Conservation (phyloP, 2,888 invertebrate genomes). For the Sericinus montela region DNA sequence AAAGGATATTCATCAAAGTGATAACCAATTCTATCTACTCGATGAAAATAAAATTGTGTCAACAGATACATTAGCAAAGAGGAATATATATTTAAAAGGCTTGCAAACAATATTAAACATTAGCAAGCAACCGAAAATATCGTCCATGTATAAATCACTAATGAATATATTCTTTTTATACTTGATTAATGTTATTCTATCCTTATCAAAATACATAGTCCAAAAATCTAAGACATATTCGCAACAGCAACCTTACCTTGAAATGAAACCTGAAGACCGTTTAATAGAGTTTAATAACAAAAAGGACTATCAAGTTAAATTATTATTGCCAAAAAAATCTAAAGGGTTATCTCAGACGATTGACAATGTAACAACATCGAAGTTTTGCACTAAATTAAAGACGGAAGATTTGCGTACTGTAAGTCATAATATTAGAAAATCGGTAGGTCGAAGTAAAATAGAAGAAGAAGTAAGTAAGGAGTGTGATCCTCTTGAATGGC, state of each 20-base stretch:
- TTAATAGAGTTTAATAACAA: too few relatives aligned
- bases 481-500: constrained; percentile 49
- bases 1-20: too few relatives aligned
- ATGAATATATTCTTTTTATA: constrained; percentile 68
- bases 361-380: constrained; percentile 47
- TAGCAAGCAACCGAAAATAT: constrained; percentile 47
- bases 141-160: constrained; percentile 51
- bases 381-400: constrained; percentile 30
- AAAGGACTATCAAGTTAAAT: too few relatives aligned
- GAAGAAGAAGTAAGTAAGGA: constrained; percentile 43
- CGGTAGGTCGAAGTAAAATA: constrained; percentile 49
- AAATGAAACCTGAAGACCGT: not conserved
- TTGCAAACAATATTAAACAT: constrained; percentile 62
- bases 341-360: constrained; percentile 58
- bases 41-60: constrained; percentile 2
- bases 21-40: too few relatives aligned
- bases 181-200: constrained; percentile 70
- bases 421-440: constrained; percentile 34
- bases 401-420: constrained; percentile 31
- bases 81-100: constrained; percentile 52
- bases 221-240: not conserved
- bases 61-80: constrained; percentile 36
- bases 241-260: constrained; percentile 21
- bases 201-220: constrained; percentile 54
- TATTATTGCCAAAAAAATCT: constrained; percentile 48